Conservation (phyloP, 2,797 vertebrate species). For the Meriones psammophilus region DNA sequence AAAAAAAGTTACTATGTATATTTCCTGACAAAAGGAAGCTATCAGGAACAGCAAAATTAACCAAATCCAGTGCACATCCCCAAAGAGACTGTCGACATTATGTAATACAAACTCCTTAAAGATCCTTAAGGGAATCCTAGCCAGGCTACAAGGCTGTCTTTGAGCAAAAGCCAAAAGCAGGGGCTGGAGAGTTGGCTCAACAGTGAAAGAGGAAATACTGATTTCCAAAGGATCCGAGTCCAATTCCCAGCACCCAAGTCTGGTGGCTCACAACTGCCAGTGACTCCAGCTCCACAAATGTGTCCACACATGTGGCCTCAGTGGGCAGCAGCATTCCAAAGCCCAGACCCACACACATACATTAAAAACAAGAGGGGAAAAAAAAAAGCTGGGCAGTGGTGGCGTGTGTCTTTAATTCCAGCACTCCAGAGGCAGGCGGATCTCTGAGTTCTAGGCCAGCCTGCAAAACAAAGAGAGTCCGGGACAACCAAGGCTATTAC, state of each 20-base stretch:
- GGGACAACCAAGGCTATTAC: no score
- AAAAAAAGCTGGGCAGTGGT: no score
- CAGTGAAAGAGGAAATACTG: not conserved
- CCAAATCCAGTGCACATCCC: not conserved
- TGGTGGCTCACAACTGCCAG: not conserved
- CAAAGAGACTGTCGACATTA: not conserved
- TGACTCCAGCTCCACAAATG: not conserved
- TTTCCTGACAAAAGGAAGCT: slow-evolving; percentile 22
- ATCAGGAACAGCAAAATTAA: slow-evolving; percentile 41
- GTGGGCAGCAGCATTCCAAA: not conserved
- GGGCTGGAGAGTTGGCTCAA: not conserved
- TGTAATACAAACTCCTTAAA: not conserved
- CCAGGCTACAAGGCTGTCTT: not conserved
- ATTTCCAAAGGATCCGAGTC: not conserved
- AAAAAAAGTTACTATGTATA: not conserved
- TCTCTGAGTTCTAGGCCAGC: no score
- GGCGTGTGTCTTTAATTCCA: no score
- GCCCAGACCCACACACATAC: not conserved
- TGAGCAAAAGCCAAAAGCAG: not conserved
- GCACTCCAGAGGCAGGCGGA: no score
- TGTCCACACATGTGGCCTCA: not conserved
- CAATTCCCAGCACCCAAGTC: not conserved
- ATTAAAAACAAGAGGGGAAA: not conserved
- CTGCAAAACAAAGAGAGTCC: no score
- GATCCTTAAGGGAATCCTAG: not conserved